Evolutionary conservation across 2,797 vertebrate species (phyloP), one percentile per base, ranked within the genome.

Genomic region (Ptychadena robeensis): DNA sequence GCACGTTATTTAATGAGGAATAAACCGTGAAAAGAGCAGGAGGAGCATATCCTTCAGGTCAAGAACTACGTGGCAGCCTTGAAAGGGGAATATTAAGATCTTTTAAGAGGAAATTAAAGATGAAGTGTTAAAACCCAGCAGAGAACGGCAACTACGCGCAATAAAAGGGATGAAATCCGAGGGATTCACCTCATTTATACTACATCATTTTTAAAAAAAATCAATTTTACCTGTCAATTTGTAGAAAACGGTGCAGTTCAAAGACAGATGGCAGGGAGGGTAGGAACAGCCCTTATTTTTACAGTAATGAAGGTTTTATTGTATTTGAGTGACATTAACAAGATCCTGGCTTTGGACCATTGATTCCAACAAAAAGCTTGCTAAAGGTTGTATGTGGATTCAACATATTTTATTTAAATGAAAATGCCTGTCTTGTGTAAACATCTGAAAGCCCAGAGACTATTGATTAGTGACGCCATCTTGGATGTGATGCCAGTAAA

Each of bases 1-100:
- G 83, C 78, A 80, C 69, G 83, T 76, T 85, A 85, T 85, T 85
- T 85, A 85, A 85, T 85, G 78, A 81, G 83, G 78, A 85, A 85
- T 76, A 85, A 85, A 80, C 71, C 66, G 78, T 85, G 83, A 85
- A 76, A 66, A 85, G 78, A 85, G 71, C 48, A 85, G 83, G 78
- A 81, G 71, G 71, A 75, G 69, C 48, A 61, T 70, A 85, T 76
- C 57, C 71, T 80, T 80, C 83, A 85, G 78, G 78, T 81, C 83
- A 85, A 85, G 77, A 80, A 85, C 72, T 44, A 30, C 15, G 71
- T 44, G 76, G 64, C 48, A 48, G 76, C n/a, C 76, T 61, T 32
- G 44, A 74, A 73, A 67, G 48, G 61, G 15, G 28, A 68, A 83
- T 40, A 75, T 74, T 75, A 73, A 53, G 68, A 83, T 80, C 71